Evolutionary conservation across 2,113 vertebrate genomes (phyloP).

Genomic region (Lycaon pictus): DNA sequence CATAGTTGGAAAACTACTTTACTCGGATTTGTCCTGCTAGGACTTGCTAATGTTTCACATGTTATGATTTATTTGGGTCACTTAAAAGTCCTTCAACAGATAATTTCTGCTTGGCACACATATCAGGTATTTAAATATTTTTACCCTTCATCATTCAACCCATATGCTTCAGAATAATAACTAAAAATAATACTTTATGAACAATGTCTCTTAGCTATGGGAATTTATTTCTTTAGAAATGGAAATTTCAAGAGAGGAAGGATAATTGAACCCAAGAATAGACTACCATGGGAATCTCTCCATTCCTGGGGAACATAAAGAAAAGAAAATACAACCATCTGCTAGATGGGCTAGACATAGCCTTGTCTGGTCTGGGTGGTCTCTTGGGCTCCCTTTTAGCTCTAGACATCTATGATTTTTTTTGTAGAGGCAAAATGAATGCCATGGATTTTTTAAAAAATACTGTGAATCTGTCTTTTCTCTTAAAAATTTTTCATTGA

Average conservation of each 20-base stretch:
- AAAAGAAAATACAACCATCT: conserved; percentile 60
- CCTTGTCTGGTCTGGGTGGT: conserved; percentile 34
- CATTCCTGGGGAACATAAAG: conserved; percentile 55
- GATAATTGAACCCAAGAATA: conserved; percentile 81
- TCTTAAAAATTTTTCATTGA: neutral
- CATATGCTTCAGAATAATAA: conserved; percentile 70
- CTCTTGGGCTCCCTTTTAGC: conserved; percentile 57
- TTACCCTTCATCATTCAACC: conserved; percentile 68
- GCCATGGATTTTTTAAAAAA: neutral
- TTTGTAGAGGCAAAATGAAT: conserved; percentile 49
- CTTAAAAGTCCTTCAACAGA: conserved; percentile 68
- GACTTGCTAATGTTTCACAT: neutral
- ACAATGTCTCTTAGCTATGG: conserved; percentile 70
- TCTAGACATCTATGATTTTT: conserved; percentile 18
- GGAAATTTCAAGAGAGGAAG: conserved; percentile 69
- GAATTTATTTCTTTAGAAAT: conserved; percentile 73
- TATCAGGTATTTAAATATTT: conserved; percentile 56
- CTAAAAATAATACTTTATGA: conserved; percentile 78
- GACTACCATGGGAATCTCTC: conserved; percentile 68
- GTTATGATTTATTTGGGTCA: conserved; percentile 37
- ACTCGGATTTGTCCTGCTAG: neutral
- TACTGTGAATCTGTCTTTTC: conserved; percentile 18
- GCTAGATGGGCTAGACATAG: conserved; percentile 53
- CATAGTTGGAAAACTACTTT: neutral
- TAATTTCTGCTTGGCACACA: conserved; percentile 37